Evolutionary conservation across 2,797 vertebrate species (phyloP).

Genomic region (Lemur catta): DNA sequence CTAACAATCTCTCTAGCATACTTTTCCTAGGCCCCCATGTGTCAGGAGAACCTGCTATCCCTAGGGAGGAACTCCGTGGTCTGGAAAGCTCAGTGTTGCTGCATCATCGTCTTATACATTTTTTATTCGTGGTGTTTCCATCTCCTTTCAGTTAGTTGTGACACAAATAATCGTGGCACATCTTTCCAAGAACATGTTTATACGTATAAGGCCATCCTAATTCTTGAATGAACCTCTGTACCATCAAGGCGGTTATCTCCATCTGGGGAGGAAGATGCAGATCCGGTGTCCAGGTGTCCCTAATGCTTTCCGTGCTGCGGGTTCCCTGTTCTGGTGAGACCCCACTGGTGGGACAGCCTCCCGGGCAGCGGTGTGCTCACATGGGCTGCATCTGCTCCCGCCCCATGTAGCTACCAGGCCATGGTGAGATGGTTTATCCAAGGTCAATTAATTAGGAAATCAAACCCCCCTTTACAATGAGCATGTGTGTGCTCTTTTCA

Average conservation of each 20-base stretch:
- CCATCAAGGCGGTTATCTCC: not conserved
- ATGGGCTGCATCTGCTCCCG: not conserved
- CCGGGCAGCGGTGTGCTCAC: not conserved
- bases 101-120: not conserved
- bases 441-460: not conserved
- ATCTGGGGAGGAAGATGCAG: not conserved
- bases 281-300: not conserved
- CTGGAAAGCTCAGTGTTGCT: not conserved
- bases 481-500: not conserved
- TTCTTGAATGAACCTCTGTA: not conserved
- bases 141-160: not conserved
- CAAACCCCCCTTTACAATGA: not conserved
- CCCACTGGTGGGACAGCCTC: not conserved
- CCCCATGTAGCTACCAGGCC: too few relatives aligned
- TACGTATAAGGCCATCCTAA: not conserved
- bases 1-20: not conserved
- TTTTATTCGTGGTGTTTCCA: not conserved
- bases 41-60: not conserved
- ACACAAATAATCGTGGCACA: not conserved
- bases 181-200: not conserved
- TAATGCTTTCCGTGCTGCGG: not conserved
- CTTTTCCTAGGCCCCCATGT: not conserved
- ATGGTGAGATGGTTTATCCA: not conserved
- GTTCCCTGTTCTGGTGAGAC: not conserved
- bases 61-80: not conserved